phyloP scores from a whole-genome alignment of 2,888 invertebrate genomes.

The Aelia acuminata region DNA sequence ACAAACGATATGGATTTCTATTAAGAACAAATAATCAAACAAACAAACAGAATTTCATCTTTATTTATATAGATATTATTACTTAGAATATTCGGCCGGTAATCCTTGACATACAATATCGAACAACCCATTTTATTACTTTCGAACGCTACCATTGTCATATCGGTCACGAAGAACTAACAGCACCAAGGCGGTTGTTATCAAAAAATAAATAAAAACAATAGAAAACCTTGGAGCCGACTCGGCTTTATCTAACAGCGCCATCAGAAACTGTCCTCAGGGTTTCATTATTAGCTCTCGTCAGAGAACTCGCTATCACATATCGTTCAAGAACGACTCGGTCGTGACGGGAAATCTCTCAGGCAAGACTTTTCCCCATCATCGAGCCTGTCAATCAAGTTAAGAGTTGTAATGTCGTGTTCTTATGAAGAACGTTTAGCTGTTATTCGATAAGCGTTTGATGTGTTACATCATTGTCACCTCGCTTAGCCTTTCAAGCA shows the following conservation, averaged over 20 bases:
- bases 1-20: too few relatives aligned
- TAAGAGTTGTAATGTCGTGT: constrained; percentile 24
- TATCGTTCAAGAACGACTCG: background rate
- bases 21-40: too few relatives aligned
- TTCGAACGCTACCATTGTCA: constrained; percentile 24
- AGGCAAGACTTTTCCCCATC: background rate
- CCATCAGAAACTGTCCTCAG: background rate
- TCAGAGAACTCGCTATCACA: background rate
- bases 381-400: constrained; percentile 17
- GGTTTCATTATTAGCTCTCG: constrained; percentile 33
- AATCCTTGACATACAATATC: background rate
- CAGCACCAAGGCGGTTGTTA: background rate
- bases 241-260: background rate
- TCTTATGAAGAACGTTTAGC: background rate
- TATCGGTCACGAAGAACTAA: constrained; percentile 5
- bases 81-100: background rate
- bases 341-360: constrained; percentile 24
- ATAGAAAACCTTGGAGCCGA: constrained; percentile 4
- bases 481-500: background rate
- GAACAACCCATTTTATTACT: background rate
- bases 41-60: too few relatives aligned
- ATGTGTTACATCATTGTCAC: background rate
- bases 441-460: background rate
- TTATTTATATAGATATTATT: too few relatives aligned
- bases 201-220: background rate